These are phyloP conservation scores for Phyllopteryx taeniolatus DNA, from an alignment of 2,113 vertebrate genomes.

Conservation along the genomic window DNA sequence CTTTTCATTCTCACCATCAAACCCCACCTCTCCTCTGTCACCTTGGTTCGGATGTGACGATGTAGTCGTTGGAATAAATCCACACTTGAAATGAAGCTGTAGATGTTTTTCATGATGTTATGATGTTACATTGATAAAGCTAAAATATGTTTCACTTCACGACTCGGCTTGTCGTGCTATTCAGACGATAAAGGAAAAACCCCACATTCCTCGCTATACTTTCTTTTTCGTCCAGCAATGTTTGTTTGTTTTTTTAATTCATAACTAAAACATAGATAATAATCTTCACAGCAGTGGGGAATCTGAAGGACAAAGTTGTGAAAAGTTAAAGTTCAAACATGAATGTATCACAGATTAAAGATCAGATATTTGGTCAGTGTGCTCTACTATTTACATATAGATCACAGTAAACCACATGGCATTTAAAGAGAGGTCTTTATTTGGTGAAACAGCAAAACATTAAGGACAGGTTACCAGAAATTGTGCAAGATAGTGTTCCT, in stretches of 20 bases:
- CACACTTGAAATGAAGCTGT: constrained; percentile 54
- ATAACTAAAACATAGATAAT: constrained; percentile 38
- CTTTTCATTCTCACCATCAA: constrained; percentile 32
- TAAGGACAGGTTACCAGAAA: constrained; percentile 60
- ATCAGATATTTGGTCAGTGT: constrained; percentile 24
- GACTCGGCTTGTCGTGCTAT: neutral
- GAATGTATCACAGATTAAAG: constrained; percentile 37
- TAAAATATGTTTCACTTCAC: constrained; percentile 33
- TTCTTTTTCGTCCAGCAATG: neutral
- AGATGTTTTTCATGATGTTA: constrained; percentile 42
- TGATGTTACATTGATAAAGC: constrained; percentile 46
- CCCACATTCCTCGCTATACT: neutral
- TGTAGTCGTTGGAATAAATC: constrained; percentile 47
- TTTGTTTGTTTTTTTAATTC: constrained; percentile 18
- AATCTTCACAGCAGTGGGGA: constrained; percentile 29
- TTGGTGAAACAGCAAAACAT: constrained; percentile 64
- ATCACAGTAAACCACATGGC: constrained; percentile 56
- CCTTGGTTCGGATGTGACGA: constrained; percentile 56
- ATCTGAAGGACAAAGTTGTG: constrained; percentile 39
- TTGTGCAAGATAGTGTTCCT: constrained; percentile 63
- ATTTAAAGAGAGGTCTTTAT: constrained; percentile 53
- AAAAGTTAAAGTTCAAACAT: constrained; percentile 36
- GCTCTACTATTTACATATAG: constrained; percentile 52
- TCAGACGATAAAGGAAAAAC: neutral
- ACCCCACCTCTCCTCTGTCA: constrained; percentile 11